These are phyloP conservation scores for Catharus minimus DNA, from an alignment of 2,113 vertebrate genomes.

Conservation along the genomic window DNA sequence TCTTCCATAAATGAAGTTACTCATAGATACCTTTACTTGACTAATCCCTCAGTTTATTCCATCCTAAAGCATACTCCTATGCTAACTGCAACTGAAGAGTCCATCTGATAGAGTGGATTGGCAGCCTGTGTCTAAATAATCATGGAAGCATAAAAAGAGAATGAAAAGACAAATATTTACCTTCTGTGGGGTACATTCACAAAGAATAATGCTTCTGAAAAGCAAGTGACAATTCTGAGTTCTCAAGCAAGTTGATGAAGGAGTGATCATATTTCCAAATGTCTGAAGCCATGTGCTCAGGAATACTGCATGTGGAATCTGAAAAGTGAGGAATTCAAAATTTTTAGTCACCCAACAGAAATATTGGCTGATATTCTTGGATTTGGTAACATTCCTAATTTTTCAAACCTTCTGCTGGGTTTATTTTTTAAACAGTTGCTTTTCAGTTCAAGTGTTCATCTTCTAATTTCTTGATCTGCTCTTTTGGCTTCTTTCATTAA, in stretches of 20 bases:
- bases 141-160: background rate
- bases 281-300: fast-evolving
- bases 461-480: background rate
- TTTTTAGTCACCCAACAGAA: background rate
- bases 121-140: background rate
- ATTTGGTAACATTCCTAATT: background rate
- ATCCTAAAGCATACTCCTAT: background rate
- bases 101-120: background rate
- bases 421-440: background rate
- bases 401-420: background rate
- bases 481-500: background rate
- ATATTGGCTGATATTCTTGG: background rate
- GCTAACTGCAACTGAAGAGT: background rate
- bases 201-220: background rate
- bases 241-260: background rate
- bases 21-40: background rate
- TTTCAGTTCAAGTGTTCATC: background rate
- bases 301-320: background rate
- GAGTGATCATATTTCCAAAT: background rate
- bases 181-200: background rate
- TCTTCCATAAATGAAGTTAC: background rate
- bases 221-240: background rate
- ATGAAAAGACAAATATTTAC: background rate
- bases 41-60: background rate
- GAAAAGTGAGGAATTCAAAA: background rate